Conservation (phyloP, 2,888 invertebrate genomes). For the Drosophila eohydei region DNA sequence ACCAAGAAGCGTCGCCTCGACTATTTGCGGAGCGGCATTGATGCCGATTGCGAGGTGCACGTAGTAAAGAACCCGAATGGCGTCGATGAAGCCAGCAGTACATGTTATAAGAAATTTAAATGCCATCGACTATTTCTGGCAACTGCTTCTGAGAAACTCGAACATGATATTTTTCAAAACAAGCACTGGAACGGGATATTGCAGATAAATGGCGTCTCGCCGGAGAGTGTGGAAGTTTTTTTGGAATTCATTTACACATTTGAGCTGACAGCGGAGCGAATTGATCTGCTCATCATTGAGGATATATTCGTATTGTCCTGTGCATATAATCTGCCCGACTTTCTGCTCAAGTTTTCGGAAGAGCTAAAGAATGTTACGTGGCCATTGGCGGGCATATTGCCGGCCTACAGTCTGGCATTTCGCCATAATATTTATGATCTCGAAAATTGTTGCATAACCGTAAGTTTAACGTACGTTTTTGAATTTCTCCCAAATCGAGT, state of each 20-base stretch:
- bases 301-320: conserved; percentile 55
- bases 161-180: conserved; percentile 56
- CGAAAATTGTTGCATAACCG: conserved; percentile 46
- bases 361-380: conserved; percentile 35
- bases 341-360: conserved; percentile 33
- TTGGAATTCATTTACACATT: conserved; percentile 64
- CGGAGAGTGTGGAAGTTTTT: conserved; percentile 60
- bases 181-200: conserved; percentile 58
- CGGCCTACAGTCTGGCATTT: conserved; percentile 56
- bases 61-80: conserved; percentile 23
- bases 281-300: conserved; percentile 21
- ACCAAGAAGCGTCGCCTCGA: conserved; percentile 42
- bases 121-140: conserved; percentile 64
- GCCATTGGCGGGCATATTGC: conserved; percentile 49
- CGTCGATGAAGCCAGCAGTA: conserved; percentile 9
- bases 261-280: conserved; percentile 31
- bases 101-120: conserved; percentile 56
- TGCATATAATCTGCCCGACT: conserved; percentile 58
- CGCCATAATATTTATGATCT: conserved; percentile 54
- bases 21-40: conserved; percentile 44
- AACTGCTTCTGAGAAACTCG: conserved; percentile 58
- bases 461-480: conserved; percentile 15
- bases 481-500: not conserved
- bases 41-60: conserved; percentile 58
- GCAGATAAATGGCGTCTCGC: conserved; percentile 58